Evolutionary conservation across 2,797 vertebrate genomes (phyloP).

Genomic region (Zonotrichia albicollis): DNA sequence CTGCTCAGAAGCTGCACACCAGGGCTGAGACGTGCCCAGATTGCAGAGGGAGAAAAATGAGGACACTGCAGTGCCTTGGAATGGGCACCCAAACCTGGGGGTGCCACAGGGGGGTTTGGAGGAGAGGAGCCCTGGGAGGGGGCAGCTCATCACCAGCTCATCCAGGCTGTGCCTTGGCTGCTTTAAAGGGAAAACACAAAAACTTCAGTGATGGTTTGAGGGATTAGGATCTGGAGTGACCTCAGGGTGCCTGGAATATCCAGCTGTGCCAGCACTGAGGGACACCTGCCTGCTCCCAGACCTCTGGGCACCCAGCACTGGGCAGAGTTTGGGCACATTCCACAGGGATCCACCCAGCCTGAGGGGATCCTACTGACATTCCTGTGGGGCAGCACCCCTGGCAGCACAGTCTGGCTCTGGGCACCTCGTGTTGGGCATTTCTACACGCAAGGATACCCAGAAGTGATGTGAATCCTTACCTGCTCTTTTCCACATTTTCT

Average conservation of each 20-base stretch:
- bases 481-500: not conserved
- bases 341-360: not conserved
- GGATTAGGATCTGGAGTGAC: not conserved
- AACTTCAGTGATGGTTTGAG: accelerated
- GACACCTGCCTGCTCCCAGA: not conserved
- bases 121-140: not conserved
- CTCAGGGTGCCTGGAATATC: not conserved
- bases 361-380: accelerated
- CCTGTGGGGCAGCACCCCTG: not conserved
- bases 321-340: not conserved
- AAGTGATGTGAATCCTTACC: not conserved
- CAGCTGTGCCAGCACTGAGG: accelerated
- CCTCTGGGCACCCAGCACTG: not conserved
- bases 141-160: accelerated
- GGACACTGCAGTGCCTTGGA: not conserved
- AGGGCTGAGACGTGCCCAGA: not conserved
- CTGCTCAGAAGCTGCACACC: not conserved
- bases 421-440: not conserved
- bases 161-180: accelerated
- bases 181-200: not conserved
- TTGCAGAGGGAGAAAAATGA: not conserved
- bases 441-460: not conserved
- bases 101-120: not conserved
- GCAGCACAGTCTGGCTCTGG: not conserved
- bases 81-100: not conserved